phyloP scores from a whole-genome alignment of 2,888 invertebrate species.

The Neoitamus cyanurus region DNA sequence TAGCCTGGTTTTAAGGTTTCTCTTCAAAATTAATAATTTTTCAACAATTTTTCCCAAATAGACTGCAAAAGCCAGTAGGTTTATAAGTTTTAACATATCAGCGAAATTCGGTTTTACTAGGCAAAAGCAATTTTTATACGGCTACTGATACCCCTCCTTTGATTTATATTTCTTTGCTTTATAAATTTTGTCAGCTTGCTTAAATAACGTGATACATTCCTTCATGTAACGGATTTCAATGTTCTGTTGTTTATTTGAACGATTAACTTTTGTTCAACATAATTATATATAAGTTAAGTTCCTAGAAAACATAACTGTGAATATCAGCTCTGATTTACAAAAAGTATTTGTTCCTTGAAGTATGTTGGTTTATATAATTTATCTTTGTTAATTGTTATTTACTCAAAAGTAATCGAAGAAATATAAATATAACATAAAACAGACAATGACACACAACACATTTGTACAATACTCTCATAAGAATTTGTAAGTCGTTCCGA shows the following conservation, averaged over 20 bases:
- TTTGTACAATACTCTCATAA: conserved; percentile 16
- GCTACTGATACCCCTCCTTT: too few species aligned
- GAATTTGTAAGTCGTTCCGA: conserved; percentile 17
- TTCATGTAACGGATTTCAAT: not conserved
- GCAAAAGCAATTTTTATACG: too few species aligned
- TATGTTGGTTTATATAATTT: conserved; percentile 8
- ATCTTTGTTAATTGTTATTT: not conserved
- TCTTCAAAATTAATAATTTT: too few species aligned
- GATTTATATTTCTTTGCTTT: not conserved
- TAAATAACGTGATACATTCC: not conserved
- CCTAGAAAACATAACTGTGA: conserved; percentile 36
- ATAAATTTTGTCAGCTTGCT: not conserved
- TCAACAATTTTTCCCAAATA: too few species aligned
- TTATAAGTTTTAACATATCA: too few species aligned
- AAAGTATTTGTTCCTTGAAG: conserved; percentile 24
- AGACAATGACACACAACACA: conserved; percentile 13
- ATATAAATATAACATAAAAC: not conserved
- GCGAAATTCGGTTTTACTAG: too few species aligned
- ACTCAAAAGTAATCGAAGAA: not conserved
- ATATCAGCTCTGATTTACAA: conserved; percentile 17
- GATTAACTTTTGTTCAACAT: conserved; percentile 7
- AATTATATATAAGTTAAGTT: conserved; percentile 28
- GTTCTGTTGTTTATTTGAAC: not conserved
- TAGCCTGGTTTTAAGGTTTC: too few species aligned
- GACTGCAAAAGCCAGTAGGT: too few species aligned